Evolutionary conservation across 2,888 invertebrate species (phyloP).

Genomic region (Oxyteleia sp.): DNA sequence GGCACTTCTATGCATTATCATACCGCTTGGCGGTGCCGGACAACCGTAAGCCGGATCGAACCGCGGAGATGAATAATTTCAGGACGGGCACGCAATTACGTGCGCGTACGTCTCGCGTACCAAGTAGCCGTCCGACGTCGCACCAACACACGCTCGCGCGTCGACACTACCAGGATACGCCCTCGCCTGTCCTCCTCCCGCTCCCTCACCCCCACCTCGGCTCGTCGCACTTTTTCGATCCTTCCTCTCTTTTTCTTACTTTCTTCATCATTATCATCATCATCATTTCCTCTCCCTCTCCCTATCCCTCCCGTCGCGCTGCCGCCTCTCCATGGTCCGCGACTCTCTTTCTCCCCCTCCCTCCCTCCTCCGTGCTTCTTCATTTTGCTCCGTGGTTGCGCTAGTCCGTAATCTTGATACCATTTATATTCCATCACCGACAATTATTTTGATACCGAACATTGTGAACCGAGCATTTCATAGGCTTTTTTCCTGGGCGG

Average conservation of each 20-base stretch:
- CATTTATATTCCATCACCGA: slow-evolving; percentile 85
- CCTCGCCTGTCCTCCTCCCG: slow-evolving; percentile 57
- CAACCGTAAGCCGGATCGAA: slow-evolving; percentile 81
- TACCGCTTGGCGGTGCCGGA: slow-evolving; percentile 81
- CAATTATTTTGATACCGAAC: slow-evolving; percentile 82
- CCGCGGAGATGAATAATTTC: slow-evolving; percentile 87
- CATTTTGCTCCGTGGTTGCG: slow-evolving; percentile 65
- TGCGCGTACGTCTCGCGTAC: slow-evolving; percentile 87
- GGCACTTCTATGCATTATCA: slow-evolving; percentile 88
- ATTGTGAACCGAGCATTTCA: slow-evolving; percentile 63
- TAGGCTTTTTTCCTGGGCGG: slow-evolving; percentile 49
- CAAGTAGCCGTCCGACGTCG: slow-evolving; percentile 84
- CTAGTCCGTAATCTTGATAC: slow-evolving; percentile 82
- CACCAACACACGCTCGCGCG: slow-evolving; percentile 62
- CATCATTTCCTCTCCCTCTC: slow-evolving; percentile 46
- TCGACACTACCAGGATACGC: slow-evolving; percentile 75
- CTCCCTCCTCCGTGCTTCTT: slow-evolving; percentile 60
- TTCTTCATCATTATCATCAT: slow-evolving; percentile 62
- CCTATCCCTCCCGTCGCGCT: no score
- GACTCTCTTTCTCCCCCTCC: slow-evolving; percentile 42
- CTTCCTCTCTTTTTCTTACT: slow-evolving; percentile 49
- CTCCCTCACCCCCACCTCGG: no score
- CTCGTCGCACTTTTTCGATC: slow-evolving; percentile 20
- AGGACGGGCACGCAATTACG: slow-evolving; percentile 87
- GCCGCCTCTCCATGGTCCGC: no score